Percentiles rank a stretch among this genome's conserved stretches.
These are phyloP conservation scores for Campylomormyrus tamandua DNA, from an alignment of 2,113 vertebrate genomes.

Conservation along the genomic window DNA sequence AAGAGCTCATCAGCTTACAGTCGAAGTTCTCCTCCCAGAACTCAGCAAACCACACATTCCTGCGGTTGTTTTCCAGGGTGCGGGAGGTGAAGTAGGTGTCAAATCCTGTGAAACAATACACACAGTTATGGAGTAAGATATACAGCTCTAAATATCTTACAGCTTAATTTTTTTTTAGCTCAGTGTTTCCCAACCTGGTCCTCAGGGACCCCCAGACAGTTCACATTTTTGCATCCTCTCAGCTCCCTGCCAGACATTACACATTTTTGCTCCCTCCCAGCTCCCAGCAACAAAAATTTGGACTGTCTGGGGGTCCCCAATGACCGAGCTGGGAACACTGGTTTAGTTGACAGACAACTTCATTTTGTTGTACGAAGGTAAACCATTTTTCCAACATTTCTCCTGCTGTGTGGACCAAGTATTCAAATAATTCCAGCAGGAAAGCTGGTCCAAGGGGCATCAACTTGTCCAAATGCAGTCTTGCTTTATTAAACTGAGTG, in stretches of 20 bases:
- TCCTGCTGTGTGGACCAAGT: neutral
- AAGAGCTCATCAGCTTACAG: constrained; percentile 57
- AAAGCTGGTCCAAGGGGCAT: neutral
- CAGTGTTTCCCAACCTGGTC: neutral
- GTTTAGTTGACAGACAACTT: neutral
- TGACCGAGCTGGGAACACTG: neutral
- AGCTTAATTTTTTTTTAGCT: neutral
- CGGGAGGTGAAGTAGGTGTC: constrained; percentile 61
- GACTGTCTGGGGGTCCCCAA: neutral
- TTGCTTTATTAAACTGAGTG: neutral
- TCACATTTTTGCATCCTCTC: neutral
- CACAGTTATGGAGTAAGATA: constrained; percentile 41
- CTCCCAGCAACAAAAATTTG: neutral
- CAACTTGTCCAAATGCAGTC: neutral
- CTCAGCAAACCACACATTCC: constrained; percentile 66
- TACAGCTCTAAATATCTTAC: neutral
- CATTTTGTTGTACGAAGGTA: neutral
- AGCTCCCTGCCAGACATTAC: neutral
- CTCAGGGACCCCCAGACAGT: neutral
- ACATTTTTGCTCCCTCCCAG: neutral
- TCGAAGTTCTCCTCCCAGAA: constrained; percentile 67
- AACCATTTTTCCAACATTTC: neutral
- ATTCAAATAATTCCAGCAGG: neutral
- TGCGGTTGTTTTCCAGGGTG: constrained; percentile 63
- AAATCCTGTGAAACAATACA: constrained; percentile 47